phyloP scores from a whole-genome alignment of 2,113 vertebrate species.

The Daboia siamensis region DNA sequence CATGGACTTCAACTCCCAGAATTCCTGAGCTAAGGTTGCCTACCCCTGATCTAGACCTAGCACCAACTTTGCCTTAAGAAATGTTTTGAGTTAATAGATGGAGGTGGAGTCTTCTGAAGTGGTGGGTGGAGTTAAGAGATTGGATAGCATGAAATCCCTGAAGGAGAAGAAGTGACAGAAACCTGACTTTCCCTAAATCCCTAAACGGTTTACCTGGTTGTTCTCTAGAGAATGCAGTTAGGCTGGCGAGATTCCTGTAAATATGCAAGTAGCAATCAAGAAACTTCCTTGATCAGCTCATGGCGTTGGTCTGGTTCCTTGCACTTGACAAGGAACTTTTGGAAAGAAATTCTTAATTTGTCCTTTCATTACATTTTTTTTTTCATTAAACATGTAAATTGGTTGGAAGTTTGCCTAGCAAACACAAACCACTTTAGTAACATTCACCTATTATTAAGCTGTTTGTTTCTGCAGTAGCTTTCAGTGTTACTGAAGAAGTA shows the following conservation, averaged over 20 bases:
- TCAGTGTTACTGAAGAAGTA: background rate
- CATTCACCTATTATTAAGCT: background rate
- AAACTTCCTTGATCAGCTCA: background rate
- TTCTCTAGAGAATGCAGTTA: background rate
- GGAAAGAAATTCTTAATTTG: background rate
- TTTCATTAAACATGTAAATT: background rate
- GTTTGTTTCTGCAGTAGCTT: background rate
- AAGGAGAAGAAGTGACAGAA: background rate
- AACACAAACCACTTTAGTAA: background rate
- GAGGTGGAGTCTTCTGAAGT: background rate
- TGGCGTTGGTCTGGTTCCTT: background rate
- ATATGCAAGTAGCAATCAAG: background rate
- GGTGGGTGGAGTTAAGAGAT: background rate
- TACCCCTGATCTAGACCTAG: too few species aligned
- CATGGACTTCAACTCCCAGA: too few species aligned
- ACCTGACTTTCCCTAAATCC: background rate
- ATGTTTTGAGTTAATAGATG: background rate
- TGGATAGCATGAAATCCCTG: background rate
- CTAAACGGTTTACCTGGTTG: background rate
- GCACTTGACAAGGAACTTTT: background rate
- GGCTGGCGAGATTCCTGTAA: background rate
- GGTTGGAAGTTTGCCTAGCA: background rate
- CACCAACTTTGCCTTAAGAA: background rate
- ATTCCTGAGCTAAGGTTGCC: too few species aligned
- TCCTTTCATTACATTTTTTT: background rate